Base-by-base conservation (phyloP, 2,797 vertebrate species). In the Peromyscus eremicus region DNA sequence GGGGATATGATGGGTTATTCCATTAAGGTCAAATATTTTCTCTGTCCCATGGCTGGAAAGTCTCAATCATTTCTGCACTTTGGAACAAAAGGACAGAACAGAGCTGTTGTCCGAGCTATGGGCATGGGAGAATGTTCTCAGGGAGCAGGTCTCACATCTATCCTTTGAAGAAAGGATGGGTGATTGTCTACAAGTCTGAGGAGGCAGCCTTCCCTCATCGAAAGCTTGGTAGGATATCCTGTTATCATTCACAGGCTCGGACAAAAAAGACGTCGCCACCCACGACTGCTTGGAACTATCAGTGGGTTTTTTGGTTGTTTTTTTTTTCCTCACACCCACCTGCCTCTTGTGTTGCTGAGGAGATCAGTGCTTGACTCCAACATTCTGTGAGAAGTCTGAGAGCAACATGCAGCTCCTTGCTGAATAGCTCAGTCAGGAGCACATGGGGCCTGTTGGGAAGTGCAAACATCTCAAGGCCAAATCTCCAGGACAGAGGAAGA, bases 371-470 rank as follows among this genome's bases (percentile, higher is more conserved):
- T 12, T 70, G 3, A 12, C 57, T 1, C 34, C 6, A 25, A 14
- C 29, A 23, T 23, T 27, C 43, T 6, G 2, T 12, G 0, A n/a
- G 52, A 57, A 93, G 5, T 34, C 64, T 11, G 29, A 16, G 34
- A 64, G n/a, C 37, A 14, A 21, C 6, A 4, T 6, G 19, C 52
- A 4, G 6, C 1, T 27, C 55, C 27, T 49, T 19, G 1, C 2
- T 3, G 17, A 70, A 57, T 2, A 3, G 62, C 5, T 25, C 70
- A 16, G 62, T 43, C 70, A 5, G 23, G 82, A 49, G 11, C 10
- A 34, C 0, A 0, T 6, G 4, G 37, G 2, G 73, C 12, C 68
- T 2, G 1, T 2, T 1, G 17, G 11, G 68, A 60, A 40, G 23
- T 52, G 16, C 17, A n/a, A n/a, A 8, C 13, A 7, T 32, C 14